Evolutionary conservation across 92 coral and sea anemone species (phyloP).

Genomic region (Muricea muricata): DNA sequence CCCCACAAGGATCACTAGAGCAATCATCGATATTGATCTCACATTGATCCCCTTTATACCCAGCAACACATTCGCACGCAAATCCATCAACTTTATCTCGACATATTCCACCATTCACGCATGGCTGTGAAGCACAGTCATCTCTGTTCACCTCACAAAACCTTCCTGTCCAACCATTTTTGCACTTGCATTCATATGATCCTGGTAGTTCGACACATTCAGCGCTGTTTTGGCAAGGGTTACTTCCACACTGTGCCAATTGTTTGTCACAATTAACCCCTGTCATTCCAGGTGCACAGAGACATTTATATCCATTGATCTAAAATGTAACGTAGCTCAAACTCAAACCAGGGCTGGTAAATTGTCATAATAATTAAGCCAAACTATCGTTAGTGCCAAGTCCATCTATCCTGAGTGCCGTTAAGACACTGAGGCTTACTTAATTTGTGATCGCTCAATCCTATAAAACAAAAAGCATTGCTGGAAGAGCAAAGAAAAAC

Average conservation of each 20-base stretch:
- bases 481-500: no score
- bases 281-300: conserved; percentile 83
- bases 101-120: conserved; percentile 82
- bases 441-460: no score
- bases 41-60: conserved; percentile 79
- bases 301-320: conserved; percentile 89
- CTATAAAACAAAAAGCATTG: no score
- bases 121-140: conserved; percentile 81
- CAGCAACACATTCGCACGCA: conserved; percentile 73
- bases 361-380: no score
- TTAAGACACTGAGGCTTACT: no score
- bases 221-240: no score
- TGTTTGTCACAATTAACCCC: conserved; percentile 88
- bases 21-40: conserved; percentile 74
- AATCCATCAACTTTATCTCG: conserved; percentile 69
- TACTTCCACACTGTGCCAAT: conserved; percentile 70
- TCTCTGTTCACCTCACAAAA: conserved; percentile 80
- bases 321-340: no score
- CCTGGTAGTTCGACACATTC: conserved; percentile 71
- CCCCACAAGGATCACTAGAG: conserved; percentile 74
- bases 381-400: no score
- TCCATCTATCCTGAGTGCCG: no score
- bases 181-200: no score
- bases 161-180: no score
- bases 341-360: no score